These are phyloP conservation scores for Siniperca obscura DNA, from an alignment of 2,797 vertebrate species.

Conservation along the genomic window DNA sequence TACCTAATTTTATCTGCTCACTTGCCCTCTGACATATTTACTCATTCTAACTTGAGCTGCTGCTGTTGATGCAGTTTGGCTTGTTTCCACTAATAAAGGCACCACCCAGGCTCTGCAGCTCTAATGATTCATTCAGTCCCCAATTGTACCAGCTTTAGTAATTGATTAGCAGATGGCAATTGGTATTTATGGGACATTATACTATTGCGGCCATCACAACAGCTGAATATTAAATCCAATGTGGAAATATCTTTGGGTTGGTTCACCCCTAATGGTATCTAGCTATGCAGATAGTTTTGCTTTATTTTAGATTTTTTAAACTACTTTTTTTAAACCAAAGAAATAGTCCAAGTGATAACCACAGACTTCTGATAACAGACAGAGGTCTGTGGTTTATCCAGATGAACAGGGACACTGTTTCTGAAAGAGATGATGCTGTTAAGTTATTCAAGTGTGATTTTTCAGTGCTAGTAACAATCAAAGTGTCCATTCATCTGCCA, in stretches of 20 bases:
- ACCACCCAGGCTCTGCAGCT: constrained; percentile 33
- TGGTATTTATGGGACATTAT: not conserved
- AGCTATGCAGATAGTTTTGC: not conserved
- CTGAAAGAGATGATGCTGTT: not conserved
- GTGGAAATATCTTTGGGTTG: not conserved
- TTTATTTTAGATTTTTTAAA: not conserved
- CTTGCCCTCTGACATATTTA: constrained; percentile 2
- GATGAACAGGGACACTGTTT: not conserved
- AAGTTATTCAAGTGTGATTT: not conserved
- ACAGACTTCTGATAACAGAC: too few relatives aligned
- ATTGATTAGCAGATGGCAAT: constrained; percentile 27
- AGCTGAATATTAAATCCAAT: constrained; percentile 20
- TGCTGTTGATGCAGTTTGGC: constrained; percentile 25
- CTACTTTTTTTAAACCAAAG: not conserved
- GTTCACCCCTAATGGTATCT: not conserved
- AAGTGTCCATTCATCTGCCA: not conserved
- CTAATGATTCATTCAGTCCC: constrained; percentile 34
- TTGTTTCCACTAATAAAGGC: constrained; percentile 19
- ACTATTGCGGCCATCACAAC: not conserved
- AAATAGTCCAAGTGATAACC: not conserved
- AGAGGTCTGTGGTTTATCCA: not conserved
- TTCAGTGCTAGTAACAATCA: not conserved
- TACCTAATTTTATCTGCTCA: not conserved
- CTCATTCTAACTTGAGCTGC: not conserved
- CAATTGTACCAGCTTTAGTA: constrained; percentile 7